Conservation (phyloP, 2,888 invertebrate genomes). For the Atrina japonica region DNA sequence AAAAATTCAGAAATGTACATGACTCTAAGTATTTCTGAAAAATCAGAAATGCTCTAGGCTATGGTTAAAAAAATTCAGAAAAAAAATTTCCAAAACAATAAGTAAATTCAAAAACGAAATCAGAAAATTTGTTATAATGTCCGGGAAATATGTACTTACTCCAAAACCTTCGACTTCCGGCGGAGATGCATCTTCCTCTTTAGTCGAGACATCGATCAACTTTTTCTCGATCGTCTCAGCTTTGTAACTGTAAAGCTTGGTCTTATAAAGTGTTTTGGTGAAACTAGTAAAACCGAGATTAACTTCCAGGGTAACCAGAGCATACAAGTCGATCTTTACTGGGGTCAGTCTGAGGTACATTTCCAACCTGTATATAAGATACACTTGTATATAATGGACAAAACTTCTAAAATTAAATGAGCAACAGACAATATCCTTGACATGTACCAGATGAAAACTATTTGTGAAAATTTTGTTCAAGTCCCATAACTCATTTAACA, state of each 20-base stretch:
- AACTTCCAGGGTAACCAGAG: constrained; percentile 47
- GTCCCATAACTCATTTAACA: not conserved
- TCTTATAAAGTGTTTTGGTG: constrained; percentile 37
- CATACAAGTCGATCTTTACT: constrained; percentile 40
- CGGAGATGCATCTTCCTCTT: constrained; percentile 44
- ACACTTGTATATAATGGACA: not conserved
- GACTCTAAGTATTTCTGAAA: too few species aligned
- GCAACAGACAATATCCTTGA: not conserved
- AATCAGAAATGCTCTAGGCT: too few species aligned
- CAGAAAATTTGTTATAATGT: too few species aligned
- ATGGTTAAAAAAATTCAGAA: too few species aligned
- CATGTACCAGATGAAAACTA: not conserved
- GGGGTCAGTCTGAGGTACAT: constrained; percentile 52
- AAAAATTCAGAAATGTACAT: not conserved
- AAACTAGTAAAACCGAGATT: not conserved
- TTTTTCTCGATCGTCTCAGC: constrained; percentile 38
- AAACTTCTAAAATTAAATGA: not conserved
- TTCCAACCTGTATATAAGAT: constrained; percentile 35
- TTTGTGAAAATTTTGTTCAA: not conserved
- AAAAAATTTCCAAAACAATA: too few species aligned
- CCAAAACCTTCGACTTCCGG: constrained; percentile 31
- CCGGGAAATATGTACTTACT: too few species aligned
- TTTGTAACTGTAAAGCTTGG: constrained; percentile 37
- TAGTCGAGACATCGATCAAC: constrained; percentile 43
- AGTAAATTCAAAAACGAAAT: too few species aligned